Evolutionary conservation across 2,888 invertebrate genomes (phyloP).

Genomic region (Gryllus longicercus): DNA sequence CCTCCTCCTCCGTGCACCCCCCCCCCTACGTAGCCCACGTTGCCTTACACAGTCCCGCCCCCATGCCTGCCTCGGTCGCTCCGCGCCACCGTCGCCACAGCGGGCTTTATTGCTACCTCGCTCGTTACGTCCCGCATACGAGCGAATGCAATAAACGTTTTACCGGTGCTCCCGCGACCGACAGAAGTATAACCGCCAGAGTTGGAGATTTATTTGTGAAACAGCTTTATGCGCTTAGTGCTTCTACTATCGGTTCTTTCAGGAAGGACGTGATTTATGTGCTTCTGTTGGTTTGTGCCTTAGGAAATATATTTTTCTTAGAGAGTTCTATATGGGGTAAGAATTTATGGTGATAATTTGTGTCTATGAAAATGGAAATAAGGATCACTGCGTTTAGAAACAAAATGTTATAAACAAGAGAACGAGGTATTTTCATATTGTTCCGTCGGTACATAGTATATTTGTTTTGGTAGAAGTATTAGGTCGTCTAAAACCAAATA

Average conservation of each 20-base stretch:
- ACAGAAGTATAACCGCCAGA: neutral
- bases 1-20: no score
- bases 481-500: neutral
- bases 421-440: neutral
- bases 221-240: constrained; percentile 3
- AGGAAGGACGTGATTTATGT: neutral
- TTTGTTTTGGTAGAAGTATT: neutral
- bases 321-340: neutral
- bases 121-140: neutral
- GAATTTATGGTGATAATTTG: neutral
- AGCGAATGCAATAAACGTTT: neutral
- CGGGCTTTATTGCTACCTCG: neutral
- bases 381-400: no score
- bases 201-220: neutral
- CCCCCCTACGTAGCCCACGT: no score
- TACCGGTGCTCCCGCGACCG: neutral
- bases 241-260: neutral
- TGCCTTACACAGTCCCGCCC: no score
- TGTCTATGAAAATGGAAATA: neutral
- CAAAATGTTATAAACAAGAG: neutral
- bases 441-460: neutral
- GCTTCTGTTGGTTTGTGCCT: neutral
- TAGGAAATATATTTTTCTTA: neutral
- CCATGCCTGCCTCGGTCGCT: no score
- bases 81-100: no score